Evolutionary conservation across 2,888 invertebrate genomes (phyloP).

Genomic region (Idaea aversata): DNA sequence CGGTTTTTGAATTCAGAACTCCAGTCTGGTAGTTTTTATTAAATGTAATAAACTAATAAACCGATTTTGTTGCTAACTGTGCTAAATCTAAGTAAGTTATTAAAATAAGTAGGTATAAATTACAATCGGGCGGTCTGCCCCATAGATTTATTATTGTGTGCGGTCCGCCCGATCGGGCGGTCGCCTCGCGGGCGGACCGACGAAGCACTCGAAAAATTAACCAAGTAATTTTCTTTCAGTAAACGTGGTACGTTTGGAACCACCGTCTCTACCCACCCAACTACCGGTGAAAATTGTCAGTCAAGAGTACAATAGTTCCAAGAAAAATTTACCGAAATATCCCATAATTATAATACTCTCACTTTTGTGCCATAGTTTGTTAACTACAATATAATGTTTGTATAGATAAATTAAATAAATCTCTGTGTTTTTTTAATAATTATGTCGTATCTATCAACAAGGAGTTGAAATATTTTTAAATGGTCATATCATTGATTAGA

Average conservation of each 20-base stretch:
- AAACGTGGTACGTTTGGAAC: constrained; percentile 68
- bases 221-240: constrained; percentile 52
- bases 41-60: too few species aligned
- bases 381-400: not conserved
- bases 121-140: too few species aligned
- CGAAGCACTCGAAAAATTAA: constrained; percentile 2
- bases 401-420: not conserved
- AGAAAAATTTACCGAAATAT: constrained; percentile 36
- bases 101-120: too few species aligned
- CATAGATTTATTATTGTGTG: too few species aligned
- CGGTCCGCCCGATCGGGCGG: too few species aligned
- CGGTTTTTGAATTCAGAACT: too few species aligned
- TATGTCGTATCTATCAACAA: not conserved
- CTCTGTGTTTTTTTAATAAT: not conserved
- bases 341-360: constrained; percentile 39
- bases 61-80: too few species aligned
- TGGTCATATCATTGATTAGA: too few species aligned
- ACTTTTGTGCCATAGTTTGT: constrained; percentile 38
- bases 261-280: constrained; percentile 57
- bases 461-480: too few species aligned
- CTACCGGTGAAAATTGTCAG: constrained; percentile 70
- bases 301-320: constrained; percentile 49
- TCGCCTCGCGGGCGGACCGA: too few species aligned
- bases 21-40: too few species aligned
- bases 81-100: too few species aligned